Conservation (phyloP, 2,113 vertebrate genomes). For the Mobula birostris region DNA sequence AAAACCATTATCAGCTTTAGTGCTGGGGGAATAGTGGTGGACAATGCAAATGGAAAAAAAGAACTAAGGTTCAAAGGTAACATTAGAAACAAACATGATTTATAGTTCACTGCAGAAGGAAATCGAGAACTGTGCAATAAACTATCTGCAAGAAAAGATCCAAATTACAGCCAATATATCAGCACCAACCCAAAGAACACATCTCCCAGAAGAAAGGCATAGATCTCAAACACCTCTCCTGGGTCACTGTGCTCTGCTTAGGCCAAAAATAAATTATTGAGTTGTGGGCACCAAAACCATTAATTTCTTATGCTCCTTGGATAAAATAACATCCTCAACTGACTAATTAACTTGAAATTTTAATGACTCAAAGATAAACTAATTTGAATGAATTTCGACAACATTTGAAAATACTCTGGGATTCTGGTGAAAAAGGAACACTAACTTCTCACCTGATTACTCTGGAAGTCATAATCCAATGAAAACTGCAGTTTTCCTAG, state of each 20-base stretch:
- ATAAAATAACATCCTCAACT: background rate
- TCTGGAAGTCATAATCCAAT: slow-evolving; percentile 90
- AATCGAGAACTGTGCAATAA: background rate
- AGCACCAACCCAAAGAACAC: background rate
- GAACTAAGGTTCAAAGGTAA: background rate
- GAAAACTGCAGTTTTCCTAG: slow-evolving; percentile 94
- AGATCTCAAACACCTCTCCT: background rate
- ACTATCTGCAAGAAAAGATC: too few relatives aligned
- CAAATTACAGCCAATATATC: background rate
- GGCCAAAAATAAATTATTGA: background rate
- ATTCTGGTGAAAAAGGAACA: too few relatives aligned
- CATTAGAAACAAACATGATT: background rate
- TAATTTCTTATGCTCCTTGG: background rate
- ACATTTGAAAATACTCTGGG: background rate
- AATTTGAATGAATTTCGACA: background rate
- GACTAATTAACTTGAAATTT: background rate
- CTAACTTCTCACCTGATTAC: slow-evolving; percentile 69
- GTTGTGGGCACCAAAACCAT: background rate
- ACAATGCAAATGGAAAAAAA: background rate
- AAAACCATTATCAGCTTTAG: background rate
- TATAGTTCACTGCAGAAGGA: background rate
- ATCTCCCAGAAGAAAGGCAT: background rate
- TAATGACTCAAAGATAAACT: background rate
- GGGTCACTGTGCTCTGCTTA: background rate
- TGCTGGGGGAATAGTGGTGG: background rate